These are phyloP conservation scores for Drosophila watanabei DNA, from an alignment of 1,140 invertebrate species.

Conservation along the genomic window DNA sequence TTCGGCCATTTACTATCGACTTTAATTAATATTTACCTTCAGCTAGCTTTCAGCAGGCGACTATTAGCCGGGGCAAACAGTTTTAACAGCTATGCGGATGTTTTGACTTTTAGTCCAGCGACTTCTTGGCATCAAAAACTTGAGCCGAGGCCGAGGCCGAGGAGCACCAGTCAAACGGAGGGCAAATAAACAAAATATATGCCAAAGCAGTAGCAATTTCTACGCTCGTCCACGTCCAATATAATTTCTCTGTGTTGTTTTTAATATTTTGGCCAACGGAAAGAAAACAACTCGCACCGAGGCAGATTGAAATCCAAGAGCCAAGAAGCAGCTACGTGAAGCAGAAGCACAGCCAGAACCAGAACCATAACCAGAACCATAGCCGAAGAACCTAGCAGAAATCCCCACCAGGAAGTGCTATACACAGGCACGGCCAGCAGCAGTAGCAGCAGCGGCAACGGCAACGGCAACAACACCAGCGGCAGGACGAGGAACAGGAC, in stretches of 20 bases:
- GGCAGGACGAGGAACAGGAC: constrained; percentile 50
- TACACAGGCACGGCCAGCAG: constrained; percentile 76
- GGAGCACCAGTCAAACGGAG: constrained; percentile 62
- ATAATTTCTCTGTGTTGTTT: constrained; percentile 59
- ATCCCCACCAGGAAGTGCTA: constrained; percentile 79
- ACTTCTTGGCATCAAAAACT: constrained; percentile 50
- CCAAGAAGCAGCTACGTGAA: constrained; percentile 33
- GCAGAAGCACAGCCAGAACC: constrained; percentile 56
- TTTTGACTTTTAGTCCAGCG: constrained; percentile 63
- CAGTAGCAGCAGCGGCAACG: constrained; percentile 20
- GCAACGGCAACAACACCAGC: constrained; percentile 44
- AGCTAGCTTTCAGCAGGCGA: constrained; percentile 51
- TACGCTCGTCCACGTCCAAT: constrained; percentile 35
- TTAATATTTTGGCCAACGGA: constrained; percentile 66
- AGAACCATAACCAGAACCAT: constrained; percentile 60
- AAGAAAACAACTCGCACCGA: constrained; percentile 38
- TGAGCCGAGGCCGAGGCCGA: constrained; percentile 34
- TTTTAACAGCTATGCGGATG: constrained; percentile 75
- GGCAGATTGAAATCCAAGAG: constrained; percentile 51
- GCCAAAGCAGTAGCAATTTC: constrained; percentile 54
- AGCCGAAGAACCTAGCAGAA: constrained; percentile 62
- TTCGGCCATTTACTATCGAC: constrained; percentile 80
- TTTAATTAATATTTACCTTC: constrained; percentile 79
- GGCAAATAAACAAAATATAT: constrained; percentile 81
- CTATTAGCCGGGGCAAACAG: constrained; percentile 80